A percentile compares a stretch with the other conserved stretches of the same genome.
Conservation (phyloP, 2,113 vertebrate genomes). For the Mormyrus iriodes region DNA sequence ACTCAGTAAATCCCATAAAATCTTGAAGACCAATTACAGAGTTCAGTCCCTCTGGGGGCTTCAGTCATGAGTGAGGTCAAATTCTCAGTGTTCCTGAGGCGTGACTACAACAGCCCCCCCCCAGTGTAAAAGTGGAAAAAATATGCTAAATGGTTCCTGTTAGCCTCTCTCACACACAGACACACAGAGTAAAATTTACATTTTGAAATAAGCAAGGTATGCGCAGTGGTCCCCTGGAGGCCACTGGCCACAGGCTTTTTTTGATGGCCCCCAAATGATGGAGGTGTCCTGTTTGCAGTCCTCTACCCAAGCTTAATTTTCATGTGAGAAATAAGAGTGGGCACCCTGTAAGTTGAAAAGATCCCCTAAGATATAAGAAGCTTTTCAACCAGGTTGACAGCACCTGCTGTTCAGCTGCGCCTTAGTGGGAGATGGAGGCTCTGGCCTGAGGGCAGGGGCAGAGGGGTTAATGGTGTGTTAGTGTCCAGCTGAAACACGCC, state of each 20-base stretch:
- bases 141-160: background rate
- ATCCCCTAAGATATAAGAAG: background rate
- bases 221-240: no score
- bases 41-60: background rate
- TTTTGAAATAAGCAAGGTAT: no score
- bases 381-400: background rate
- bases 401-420: background rate
- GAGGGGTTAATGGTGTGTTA: slow-evolving; percentile 26
- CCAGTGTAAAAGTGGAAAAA: background rate
- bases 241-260: background rate
- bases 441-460: background rate
- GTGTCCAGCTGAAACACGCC: slow-evolving; percentile 25
- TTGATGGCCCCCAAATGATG: background rate
- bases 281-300: background rate
- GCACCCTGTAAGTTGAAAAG: background rate
- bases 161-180: background rate
- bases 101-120: background rate
- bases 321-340: background rate
- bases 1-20: background rate
- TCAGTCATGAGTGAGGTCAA: background rate
- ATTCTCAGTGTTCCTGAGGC: no score
- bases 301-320: background rate
- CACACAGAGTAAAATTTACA: background rate
- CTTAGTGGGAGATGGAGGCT: background rate
- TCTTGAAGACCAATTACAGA: background rate